Conservation (phyloP, 2,888 invertebrate genomes). For the Pristionchus arcanus region DNA sequence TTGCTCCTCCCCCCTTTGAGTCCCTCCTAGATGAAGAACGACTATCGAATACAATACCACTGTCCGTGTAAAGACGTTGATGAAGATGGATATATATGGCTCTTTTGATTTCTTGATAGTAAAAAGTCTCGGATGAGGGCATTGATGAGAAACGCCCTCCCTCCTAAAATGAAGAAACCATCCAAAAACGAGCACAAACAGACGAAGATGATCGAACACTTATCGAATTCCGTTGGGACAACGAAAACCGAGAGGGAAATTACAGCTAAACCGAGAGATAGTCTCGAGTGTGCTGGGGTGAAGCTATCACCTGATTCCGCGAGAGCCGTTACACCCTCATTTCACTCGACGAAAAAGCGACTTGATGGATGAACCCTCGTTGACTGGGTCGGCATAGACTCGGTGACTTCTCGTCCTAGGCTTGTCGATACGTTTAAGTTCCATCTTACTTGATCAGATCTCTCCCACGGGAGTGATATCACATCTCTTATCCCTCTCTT, state of each 20-base stretch:
- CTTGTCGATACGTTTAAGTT: conserved; percentile 1
- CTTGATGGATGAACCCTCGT: conserved; percentile 36
- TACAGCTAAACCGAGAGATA: not conserved
- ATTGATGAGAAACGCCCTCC: too few relatives aligned
- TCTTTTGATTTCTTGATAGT: too few relatives aligned
- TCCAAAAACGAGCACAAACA: conserved; percentile 26
- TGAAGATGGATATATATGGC: too few relatives aligned
- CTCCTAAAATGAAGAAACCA: not conserved
- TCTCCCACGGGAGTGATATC: conserved; percentile 24
- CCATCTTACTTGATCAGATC: not conserved
- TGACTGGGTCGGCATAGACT: not conserved
- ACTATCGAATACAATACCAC: not conserved
- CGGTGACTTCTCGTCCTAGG: not conserved
- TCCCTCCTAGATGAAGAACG: not conserved
- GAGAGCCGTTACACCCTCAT: conserved; percentile 42
- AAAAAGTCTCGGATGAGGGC: too few relatives aligned
- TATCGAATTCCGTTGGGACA: not conserved
- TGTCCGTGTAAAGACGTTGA: not conserved
- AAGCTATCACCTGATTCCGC: conserved; percentile 38
- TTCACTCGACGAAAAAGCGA: conserved; percentile 26
- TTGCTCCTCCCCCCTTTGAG: not conserved
- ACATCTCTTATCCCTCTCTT: conserved; percentile 14
- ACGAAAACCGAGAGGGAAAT: conserved; percentile 2
- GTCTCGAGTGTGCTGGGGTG: not conserved
- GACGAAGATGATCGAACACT: conserved; percentile 17